These are phyloP conservation scores for Sarcoramphus papa DNA, from an alignment of 2,797 vertebrate genomes.

Conservation along the genomic window DNA sequence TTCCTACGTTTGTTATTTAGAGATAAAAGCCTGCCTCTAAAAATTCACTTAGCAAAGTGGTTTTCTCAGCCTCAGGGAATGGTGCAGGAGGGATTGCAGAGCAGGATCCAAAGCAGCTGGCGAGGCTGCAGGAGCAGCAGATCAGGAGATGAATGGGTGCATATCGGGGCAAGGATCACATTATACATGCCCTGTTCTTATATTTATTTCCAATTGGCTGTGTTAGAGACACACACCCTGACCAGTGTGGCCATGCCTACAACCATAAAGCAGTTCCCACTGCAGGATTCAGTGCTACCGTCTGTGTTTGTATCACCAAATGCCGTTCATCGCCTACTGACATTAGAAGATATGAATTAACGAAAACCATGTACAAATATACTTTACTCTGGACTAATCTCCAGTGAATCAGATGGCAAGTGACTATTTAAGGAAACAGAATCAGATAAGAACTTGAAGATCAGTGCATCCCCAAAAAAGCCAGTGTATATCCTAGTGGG, in stretches of 20 bases:
- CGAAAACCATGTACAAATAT: constrained; percentile 29
- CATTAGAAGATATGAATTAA: constrained; percentile 26
- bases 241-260: neutral
- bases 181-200: neutral
- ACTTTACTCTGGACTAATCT: constrained; percentile 3
- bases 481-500: neutral
- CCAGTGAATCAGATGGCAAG: neutral
- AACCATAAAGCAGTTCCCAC: neutral
- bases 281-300: neutral
- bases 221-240: neutral
- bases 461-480: neutral
- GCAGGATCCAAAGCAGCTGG: constrained; percentile 18
- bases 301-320: neutral
- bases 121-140: neutral
- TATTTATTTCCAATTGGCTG: neutral
- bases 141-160: neutral
- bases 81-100: constrained; percentile 20
- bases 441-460: neutral
- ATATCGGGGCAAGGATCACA: neutral
- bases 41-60: constrained; percentile 24
- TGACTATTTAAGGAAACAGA: neutral
- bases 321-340: neutral
- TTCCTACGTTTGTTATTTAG: neutral
- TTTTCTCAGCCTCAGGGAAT: constrained; percentile 32
- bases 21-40: constrained; percentile 40